Conservation (phyloP, 2,113 vertebrate species). For the Otocyon megalotis region DNA sequence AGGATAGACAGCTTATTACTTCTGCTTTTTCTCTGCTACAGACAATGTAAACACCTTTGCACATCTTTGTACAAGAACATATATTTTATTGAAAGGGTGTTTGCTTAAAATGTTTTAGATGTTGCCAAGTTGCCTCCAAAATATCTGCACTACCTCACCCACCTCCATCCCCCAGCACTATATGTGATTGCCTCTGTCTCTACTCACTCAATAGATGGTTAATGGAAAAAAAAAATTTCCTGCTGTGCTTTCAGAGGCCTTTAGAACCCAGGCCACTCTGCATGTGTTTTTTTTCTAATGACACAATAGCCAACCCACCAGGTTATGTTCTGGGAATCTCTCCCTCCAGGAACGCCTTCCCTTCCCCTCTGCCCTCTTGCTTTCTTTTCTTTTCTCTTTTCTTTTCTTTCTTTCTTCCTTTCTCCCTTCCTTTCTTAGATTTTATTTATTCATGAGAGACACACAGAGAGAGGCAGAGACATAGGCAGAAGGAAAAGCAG, state of each 20-base stretch:
- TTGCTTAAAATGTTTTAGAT: not conserved
- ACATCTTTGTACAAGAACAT: not conserved
- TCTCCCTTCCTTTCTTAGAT: no score
- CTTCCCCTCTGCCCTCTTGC: rapidly evolving
- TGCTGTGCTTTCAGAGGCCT: not conserved
- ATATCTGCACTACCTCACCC: not conserved
- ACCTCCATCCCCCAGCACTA: no score
- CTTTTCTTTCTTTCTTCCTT: no score
- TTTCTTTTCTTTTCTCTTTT: no score
- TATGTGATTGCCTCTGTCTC: not conserved
- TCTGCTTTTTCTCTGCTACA: not conserved
- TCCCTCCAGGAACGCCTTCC: not conserved
- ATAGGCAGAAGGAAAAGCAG: no score
- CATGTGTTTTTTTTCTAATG: not conserved
- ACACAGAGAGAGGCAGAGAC: no score
- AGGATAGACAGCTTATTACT: not conserved
- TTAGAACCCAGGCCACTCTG: not conserved
- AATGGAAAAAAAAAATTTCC: not conserved
- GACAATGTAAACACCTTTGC: not conserved
- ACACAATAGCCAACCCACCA: not conserved
- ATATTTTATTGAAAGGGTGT: not conserved
- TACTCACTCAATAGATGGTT: not conserved
- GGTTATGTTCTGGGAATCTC: not conserved
- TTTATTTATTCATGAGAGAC: no score
- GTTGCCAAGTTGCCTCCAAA: not conserved